Percentiles rank a stretch among this genome's conserved stretches.
Evolutionary conservation across 2,888 invertebrate species (phyloP).

Genomic region (Drosophila neonasuta): DNA sequence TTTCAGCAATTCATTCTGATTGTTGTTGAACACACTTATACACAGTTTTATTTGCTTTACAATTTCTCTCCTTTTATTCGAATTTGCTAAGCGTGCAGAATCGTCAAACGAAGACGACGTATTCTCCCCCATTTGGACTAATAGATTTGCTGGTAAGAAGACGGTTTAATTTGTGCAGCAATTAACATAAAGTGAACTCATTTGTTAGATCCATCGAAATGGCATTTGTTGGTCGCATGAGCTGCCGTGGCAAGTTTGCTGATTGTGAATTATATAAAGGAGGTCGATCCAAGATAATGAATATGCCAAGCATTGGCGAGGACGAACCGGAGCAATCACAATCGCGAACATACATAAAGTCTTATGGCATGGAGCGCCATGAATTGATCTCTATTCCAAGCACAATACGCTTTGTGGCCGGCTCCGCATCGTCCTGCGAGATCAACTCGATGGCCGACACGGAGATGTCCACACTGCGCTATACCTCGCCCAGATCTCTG

Average conservation of each 20-base stretch:
- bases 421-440: conserved; percentile 59
- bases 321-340: neutral
- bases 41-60: conserved; percentile 51
- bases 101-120: conserved; percentile 14
- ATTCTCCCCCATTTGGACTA: conserved; percentile 9
- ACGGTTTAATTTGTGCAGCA: neutral
- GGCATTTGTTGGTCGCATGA: conserved; percentile 65
- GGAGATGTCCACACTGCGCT: conserved; percentile 64
- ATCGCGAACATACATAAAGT: conserved; percentile 57
- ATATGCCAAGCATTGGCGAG: neutral
- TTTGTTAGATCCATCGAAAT: conserved; percentile 25
- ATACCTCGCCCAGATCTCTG: conserved; percentile 40
- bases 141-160: conserved; percentile 1
- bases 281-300: conserved; percentile 6
- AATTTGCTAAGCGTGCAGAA: conserved; percentile 20
- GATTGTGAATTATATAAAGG: conserved; percentile 34
- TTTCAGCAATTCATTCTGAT: conserved; percentile 40
- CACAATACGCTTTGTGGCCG: conserved; percentile 53
- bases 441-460: conserved; percentile 47
- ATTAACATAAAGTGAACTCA: neutral
- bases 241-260: conserved; percentile 33
- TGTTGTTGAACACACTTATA: conserved; percentile 49
- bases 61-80: conserved; percentile 36
- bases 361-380: conserved; percentile 26
- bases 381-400: conserved; percentile 14